phyloP scores from a whole-genome alignment of 2,797 vertebrate genomes.

The Psittacula derbiana region DNA sequence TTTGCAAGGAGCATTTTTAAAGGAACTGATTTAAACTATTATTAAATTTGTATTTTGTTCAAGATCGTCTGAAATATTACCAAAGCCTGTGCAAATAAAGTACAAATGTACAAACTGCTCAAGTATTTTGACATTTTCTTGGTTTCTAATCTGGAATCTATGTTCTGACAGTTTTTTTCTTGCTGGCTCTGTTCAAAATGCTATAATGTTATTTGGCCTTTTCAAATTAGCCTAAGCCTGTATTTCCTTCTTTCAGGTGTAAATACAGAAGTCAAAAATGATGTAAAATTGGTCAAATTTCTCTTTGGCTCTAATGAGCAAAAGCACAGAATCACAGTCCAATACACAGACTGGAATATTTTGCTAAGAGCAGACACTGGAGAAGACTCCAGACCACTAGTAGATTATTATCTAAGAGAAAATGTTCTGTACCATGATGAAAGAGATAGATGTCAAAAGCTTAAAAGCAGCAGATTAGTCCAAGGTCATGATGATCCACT shows the following conservation, averaged over 20 bases:
- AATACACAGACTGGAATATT: background rate
- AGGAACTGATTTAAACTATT: background rate
- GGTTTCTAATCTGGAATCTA: background rate
- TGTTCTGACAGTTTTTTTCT: background rate
- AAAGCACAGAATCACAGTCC: accelerated
- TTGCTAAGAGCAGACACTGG: background rate
- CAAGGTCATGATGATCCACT: background rate
- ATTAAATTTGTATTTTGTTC: background rate
- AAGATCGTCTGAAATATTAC: background rate
- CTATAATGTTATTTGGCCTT: background rate
- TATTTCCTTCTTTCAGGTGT: background rate
- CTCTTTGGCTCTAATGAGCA: background rate
- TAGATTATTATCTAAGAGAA: background rate
- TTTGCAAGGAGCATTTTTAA: background rate
- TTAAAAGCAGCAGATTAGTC: background rate
- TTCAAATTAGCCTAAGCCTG: background rate
- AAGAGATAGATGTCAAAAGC: background rate
- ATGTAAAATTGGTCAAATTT: background rate
- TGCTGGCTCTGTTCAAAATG: background rate
- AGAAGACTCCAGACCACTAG: background rate
- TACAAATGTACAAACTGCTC: background rate
- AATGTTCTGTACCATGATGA: background rate
- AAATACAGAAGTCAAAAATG: background rate
- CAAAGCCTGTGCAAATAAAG: background rate
- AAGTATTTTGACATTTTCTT: background rate